Evolutionary conservation across 2,113 vertebrate species (phyloP).

Genomic region (Podarcis raffonei): DNA sequence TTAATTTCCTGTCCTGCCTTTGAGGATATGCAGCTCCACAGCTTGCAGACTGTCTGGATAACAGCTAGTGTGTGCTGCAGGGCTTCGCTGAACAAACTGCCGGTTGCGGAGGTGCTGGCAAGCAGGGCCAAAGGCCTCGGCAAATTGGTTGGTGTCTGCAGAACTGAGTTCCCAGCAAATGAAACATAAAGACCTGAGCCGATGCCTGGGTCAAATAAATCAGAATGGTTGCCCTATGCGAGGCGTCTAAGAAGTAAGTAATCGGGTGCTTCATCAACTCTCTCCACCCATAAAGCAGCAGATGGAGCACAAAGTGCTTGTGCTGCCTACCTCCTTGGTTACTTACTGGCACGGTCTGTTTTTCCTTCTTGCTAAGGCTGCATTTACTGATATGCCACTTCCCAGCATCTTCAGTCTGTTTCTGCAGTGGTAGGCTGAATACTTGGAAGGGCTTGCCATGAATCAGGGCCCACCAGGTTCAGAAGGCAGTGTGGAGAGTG

Average conservation of each 20-base stretch:
- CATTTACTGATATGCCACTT: background rate
- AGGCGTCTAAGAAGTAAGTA: background rate
- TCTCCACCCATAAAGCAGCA: background rate
- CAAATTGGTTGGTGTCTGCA: background rate
- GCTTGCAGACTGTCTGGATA: background rate
- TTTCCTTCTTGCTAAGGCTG: background rate
- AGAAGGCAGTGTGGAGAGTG: background rate
- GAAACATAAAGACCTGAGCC: background rate
- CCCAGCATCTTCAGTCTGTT: no score
- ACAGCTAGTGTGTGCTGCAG: background rate
- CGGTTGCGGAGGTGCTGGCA: slow-evolving; percentile 6
- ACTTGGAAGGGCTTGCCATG: background rate
- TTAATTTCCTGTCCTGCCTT: background rate
- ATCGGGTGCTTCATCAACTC: background rate
- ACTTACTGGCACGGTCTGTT: background rate
- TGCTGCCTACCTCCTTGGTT: background rate
- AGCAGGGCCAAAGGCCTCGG: background rate
- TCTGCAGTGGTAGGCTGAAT: background rate
- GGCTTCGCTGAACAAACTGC: background rate
- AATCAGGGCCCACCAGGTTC: background rate
- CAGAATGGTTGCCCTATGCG: background rate
- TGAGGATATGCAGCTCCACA: background rate
- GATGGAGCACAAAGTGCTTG: background rate
- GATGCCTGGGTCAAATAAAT: background rate
- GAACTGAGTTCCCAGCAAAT: background rate